Percentiles rank a stretch among this genome's conserved stretches.
Conservation (phyloP, 2,888 invertebrate species). For the Pyrrhosoma nymphula region DNA sequence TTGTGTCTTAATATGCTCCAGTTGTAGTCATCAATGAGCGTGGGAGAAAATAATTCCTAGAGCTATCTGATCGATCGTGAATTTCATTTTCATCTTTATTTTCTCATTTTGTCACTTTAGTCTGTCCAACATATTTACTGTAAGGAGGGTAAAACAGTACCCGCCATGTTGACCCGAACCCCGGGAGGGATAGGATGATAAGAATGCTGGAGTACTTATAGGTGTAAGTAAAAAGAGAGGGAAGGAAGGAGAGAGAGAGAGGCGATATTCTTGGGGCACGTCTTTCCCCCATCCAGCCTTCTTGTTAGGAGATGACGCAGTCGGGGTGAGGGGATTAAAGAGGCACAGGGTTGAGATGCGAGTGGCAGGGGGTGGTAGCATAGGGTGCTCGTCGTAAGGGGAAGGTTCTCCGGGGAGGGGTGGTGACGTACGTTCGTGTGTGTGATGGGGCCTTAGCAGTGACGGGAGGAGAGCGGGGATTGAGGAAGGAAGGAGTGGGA, state of each 20-base stretch:
- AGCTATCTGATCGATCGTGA: no score
- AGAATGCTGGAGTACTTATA: no score
- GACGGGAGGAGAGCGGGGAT: not conserved
- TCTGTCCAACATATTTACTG: no score
- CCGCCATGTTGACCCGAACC: no score
- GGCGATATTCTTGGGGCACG: conserved; percentile 3
- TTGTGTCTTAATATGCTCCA: no score
- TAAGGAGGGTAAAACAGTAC: no score
- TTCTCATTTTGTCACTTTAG: no score
- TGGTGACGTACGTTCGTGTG: not conserved
- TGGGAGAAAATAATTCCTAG: no score
- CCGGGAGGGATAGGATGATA: no score
- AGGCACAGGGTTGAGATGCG: not conserved
- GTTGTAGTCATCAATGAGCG: no score
- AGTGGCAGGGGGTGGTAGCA: not conserved
- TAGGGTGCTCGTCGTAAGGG: not conserved
- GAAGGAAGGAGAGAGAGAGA: not conserved
- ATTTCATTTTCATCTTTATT: no score
- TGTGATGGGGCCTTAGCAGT: not conserved
- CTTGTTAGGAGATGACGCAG: conserved; percentile 52
- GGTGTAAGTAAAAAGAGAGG: not conserved
- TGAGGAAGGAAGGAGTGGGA: not conserved
- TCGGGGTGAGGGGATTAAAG: conserved; percentile 14
- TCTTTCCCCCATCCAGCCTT: not conserved
- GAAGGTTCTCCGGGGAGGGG: not conserved